phyloP scores from a whole-genome alignment of 2,797 vertebrate genomes.

The Cyprinodon diabolis region DNA sequence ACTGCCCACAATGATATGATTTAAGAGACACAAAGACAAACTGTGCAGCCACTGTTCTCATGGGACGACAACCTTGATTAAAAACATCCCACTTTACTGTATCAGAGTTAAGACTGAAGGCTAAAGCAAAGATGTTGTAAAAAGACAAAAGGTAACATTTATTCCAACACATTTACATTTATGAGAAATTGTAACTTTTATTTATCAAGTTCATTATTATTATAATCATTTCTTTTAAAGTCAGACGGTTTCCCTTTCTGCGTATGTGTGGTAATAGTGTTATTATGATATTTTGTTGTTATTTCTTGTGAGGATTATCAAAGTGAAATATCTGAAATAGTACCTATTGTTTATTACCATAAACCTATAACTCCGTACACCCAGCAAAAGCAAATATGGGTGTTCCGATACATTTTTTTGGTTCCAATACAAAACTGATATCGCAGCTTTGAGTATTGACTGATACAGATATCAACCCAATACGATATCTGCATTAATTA shows the following conservation, averaged over 20 bases:
- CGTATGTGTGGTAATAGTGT: background rate
- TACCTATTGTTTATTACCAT: background rate
- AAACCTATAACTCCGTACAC: background rate
- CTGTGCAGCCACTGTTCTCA: background rate
- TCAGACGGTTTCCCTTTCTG: background rate
- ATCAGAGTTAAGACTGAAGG: background rate
- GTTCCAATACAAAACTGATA: too few relatives aligned
- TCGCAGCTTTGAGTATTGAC: too few relatives aligned
- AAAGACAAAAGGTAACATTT: background rate
- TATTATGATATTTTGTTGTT: background rate
- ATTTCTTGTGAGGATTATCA: background rate
- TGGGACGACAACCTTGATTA: background rate
- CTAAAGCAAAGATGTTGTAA: background rate
- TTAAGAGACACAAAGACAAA: conserved; percentile 24
- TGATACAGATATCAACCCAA: too few relatives aligned
- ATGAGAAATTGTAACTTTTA: too few relatives aligned
- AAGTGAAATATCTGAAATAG: too few relatives aligned
- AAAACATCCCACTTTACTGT: background rate
- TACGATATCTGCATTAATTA: too few relatives aligned
- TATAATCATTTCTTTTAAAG: background rate
- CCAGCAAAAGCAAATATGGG: background rate
- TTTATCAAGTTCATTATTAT: too few relatives aligned
- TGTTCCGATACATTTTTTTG: too few relatives aligned
- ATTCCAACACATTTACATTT: background rate
- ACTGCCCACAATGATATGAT: conserved; percentile 39